phyloP scores from a whole-genome alignment of 2,113 vertebrate species.

The Scatophagus argus region DNA sequence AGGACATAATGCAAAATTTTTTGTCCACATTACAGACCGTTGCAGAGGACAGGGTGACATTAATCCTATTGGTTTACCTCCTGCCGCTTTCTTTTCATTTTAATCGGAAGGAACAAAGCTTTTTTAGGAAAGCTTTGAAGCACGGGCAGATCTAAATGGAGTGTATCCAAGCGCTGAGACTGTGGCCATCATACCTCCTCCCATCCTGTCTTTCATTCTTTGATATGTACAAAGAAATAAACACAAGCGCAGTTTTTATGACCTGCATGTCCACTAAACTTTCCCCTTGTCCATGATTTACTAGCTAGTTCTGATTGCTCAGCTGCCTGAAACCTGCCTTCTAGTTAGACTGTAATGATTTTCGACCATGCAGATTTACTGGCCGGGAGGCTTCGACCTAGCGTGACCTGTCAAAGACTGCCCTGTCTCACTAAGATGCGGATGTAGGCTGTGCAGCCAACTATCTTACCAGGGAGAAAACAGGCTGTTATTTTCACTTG shows the following conservation, averaged over 20 bases:
- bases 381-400: not conserved
- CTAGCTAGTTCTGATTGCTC: constrained; percentile 23
- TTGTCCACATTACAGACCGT: not conserved
- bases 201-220: not conserved
- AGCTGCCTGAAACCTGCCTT: not conserved
- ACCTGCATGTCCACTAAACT: not conserved
- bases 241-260: not conserved
- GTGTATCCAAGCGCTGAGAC: not conserved
- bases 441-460: constrained; percentile 5
- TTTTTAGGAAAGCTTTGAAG: constrained; percentile 23
- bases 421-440: not conserved
- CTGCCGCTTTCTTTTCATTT: not conserved
- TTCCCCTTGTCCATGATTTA: constrained; percentile 24
- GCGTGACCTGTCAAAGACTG: not conserved
- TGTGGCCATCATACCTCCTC: not conserved
- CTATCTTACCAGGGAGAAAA: not conserved
- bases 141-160: not conserved
- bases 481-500: not conserved
- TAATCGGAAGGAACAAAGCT: not conserved
- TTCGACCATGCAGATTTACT: not conserved
- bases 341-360: constrained; percentile 2
- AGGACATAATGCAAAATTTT: not conserved
- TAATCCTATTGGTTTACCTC: not conserved
- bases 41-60: not conserved
- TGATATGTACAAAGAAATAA: not conserved